Evolutionary conservation across 2,113 vertebrate species (phyloP), one percentile per base, ranked within the genome.

Genomic region (Phaetusa simplex): DNA sequence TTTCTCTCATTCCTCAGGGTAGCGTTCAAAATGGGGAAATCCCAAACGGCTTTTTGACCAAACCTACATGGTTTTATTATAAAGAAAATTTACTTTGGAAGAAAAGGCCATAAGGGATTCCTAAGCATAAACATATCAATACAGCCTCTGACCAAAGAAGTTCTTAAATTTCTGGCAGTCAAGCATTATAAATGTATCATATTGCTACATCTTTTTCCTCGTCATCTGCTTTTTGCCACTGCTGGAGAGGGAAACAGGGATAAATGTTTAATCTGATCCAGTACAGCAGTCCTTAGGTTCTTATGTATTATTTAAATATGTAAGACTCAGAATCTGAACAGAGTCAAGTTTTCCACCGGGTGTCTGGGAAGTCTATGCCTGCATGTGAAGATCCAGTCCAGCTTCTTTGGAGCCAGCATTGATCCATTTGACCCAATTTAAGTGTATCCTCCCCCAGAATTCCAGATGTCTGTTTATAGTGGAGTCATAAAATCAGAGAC

Each of bases 351-450:
- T 82, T 45, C 45, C 17, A 58, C 15, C 0, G 3, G 29, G 12
- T 49, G 3, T 3, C 27, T 1, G 1, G 61, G 34, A 53, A 72
- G 27, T 6, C 52, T 87, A 19, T 1, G 0, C 43, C 13, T 42
- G 34, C 18, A 29, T 12, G 7, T 47, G 26, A 64, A 80, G 38
- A 70, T 59, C 14, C 19, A 36, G 27, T 30, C 22, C n/a, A 55
- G 8, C n/a, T 34, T 36, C 50, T 90, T 64, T 72, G 29, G 26
- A 76, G 26, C 43, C 50, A 62, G 4, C 0, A 1, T 14, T 84
- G 45, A 74, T 78, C n/a, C 18, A 38, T 88, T 86, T 76, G 42
- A 53, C 17, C 21, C 45, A 59, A 38, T n/a, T 53, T 58, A 90
- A 76, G 65, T 24, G 11, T 49, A 32, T 69, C 45, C 3, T 40